These are phyloP conservation scores for Naja naja DNA, from an alignment of 2,113 vertebrate species.

Conservation along the genomic window DNA sequence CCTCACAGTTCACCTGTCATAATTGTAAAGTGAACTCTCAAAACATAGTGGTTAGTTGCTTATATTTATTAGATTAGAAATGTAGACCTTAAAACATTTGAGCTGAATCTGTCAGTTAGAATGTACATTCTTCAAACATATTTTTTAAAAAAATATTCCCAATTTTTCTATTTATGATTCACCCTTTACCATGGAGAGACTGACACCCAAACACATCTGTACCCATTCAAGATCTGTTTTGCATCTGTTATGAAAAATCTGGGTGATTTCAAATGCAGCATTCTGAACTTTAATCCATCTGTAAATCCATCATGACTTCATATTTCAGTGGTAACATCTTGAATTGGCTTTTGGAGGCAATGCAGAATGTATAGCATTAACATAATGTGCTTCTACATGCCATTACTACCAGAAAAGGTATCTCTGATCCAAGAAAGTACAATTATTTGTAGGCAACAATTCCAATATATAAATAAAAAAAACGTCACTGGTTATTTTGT, in stretches of 20 bases:
- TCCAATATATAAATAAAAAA: background rate
- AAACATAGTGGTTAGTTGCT: background rate
- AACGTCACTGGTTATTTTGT: background rate
- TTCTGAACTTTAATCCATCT: background rate
- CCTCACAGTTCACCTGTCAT: background rate
- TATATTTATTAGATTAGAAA: background rate
- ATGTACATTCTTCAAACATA: background rate
- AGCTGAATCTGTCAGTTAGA: background rate
- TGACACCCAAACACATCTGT: background rate
- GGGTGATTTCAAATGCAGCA: background rate
- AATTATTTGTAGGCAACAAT: background rate
- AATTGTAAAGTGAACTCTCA: background rate
- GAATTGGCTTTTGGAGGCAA: background rate
- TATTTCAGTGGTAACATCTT: background rate
- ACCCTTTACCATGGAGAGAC: background rate
- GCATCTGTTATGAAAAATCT: background rate
- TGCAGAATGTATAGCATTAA: background rate
- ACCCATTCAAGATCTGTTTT: background rate
- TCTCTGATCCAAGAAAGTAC: background rate
- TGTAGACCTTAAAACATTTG: background rate
- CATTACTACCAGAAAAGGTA: background rate
- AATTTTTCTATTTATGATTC: background rate
- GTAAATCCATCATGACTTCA: background rate
- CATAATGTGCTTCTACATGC: background rate
- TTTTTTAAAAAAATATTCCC: background rate